phyloP scores from a whole-genome alignment of 2,797 vertebrate species.

The Smutsia gigantea region DNA sequence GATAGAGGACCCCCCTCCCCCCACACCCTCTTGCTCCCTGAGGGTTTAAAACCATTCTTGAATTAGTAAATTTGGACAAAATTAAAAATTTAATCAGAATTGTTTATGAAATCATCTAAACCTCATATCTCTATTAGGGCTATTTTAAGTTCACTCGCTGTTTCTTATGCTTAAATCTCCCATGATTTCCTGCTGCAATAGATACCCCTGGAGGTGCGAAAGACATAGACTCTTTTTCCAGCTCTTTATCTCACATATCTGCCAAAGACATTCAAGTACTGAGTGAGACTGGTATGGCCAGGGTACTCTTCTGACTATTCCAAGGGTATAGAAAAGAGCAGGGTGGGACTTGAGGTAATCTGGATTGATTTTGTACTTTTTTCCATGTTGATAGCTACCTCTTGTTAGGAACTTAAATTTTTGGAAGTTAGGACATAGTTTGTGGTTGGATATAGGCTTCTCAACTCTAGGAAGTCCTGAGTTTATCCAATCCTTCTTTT shows the following conservation, averaged over 20 bases:
- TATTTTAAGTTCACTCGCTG: background rate
- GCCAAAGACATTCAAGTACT: background rate
- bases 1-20: background rate
- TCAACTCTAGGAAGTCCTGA: background rate
- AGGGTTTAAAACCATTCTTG: background rate
- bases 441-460: background rate
- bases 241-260: background rate
- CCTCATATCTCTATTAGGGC: background rate
- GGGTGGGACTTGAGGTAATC: background rate
- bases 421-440: background rate
- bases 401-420: background rate
- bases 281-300: background rate
- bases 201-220: background rate
- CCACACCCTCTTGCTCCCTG: background rate
- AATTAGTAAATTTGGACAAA: constrained; percentile 34
- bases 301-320: background rate
- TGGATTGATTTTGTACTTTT: background rate
- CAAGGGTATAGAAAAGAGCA: background rate
- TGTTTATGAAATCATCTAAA: background rate
- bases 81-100: constrained; percentile 24
- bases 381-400: background rate
- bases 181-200: background rate
- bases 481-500: background rate
- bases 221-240: background rate
- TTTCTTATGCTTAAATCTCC: background rate